A percentile compares a stretch with the other conserved stretches of the same genome.
Conservation (phyloP, 2,797 vertebrate species). For the Xiphophorus birchmanni region DNA sequence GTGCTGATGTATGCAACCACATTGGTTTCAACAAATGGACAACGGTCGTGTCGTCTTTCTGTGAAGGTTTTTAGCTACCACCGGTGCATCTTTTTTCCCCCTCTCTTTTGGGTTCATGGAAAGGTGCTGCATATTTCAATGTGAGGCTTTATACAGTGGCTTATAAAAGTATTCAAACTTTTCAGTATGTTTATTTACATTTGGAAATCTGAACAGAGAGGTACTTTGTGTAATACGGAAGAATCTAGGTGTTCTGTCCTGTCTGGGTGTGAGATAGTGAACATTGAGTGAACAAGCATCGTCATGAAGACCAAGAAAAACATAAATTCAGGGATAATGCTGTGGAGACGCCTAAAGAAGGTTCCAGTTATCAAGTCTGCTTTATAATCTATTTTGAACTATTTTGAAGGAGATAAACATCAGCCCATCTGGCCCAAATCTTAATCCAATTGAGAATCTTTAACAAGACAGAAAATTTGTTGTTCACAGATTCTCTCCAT, state of each 20-base stretch:
- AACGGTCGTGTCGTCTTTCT: slow-evolving; percentile 50
- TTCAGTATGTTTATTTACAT: background rate
- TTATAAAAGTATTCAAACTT: background rate
- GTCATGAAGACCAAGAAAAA: background rate
- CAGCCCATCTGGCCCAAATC: background rate
- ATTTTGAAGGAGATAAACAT: background rate
- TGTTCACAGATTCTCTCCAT: background rate
- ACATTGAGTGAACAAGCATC: background rate
- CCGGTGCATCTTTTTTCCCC: slow-evolving; percentile 36
- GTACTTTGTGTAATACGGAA: background rate
- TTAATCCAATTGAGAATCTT: background rate
- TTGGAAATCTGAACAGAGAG: background rate
- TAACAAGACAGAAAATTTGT: background rate
- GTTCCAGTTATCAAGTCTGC: background rate
- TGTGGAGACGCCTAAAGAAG: background rate
- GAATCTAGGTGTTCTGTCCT: background rate
- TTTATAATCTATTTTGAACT: background rate
- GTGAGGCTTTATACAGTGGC: slow-evolving; percentile 25
- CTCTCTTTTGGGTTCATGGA: slow-evolving; percentile 61
- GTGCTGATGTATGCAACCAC: slow-evolving; percentile 75
- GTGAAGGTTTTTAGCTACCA: slow-evolving; percentile 28
- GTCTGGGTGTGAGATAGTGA: background rate
- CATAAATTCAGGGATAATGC: background rate
- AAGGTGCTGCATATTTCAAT: slow-evolving; percentile 68
- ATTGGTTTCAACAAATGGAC: slow-evolving; percentile 65